These are phyloP conservation scores for Saxicola maurus DNA, from an alignment of 2,797 vertebrate genomes.

Conservation along the genomic window DNA sequence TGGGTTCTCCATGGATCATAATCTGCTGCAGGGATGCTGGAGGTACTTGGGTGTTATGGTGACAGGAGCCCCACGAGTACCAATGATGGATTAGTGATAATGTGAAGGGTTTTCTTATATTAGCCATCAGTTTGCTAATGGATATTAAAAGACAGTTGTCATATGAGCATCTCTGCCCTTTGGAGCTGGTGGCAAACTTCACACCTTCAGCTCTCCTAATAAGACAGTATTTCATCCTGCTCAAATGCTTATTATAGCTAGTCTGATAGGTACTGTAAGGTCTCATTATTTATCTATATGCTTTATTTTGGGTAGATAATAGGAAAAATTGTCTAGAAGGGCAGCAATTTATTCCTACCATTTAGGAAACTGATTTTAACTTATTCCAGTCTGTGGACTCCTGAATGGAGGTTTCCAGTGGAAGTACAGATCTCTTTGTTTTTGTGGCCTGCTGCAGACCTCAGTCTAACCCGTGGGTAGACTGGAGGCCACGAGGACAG, in stretches of 20 bases:
- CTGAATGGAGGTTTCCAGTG: not conserved
- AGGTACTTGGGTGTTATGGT: not conserved
- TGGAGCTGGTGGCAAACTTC: constrained; percentile 15
- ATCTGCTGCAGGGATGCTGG: not conserved
- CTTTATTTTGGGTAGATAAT: constrained; percentile 39
- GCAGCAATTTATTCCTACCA: not conserved
- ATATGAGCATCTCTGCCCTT: constrained; percentile 13
- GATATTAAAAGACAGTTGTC: constrained; percentile 34
- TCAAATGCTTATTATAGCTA: constrained; percentile 40
- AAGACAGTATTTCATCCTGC: constrained; percentile 32
- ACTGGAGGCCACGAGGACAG: not conserved
- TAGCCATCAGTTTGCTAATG: constrained; percentile 9
- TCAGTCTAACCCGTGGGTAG: not conserved
- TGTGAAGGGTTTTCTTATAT: not conserved
- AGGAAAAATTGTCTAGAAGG: constrained; percentile 3
- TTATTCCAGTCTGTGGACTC: not conserved
- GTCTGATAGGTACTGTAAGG: not conserved
- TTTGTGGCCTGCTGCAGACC: not conserved
- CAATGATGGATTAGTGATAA: constrained; percentile 10
- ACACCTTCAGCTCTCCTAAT: constrained; percentile 38
- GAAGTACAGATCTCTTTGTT: not conserved
- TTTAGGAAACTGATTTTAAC: constrained; percentile 15
- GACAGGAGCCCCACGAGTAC: not conserved
- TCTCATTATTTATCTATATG: constrained; percentile 12
- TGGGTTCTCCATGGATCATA: not conserved